phyloP scores from a whole-genome alignment of 2,888 invertebrate species.

The Tineola bisselliella region DNA sequence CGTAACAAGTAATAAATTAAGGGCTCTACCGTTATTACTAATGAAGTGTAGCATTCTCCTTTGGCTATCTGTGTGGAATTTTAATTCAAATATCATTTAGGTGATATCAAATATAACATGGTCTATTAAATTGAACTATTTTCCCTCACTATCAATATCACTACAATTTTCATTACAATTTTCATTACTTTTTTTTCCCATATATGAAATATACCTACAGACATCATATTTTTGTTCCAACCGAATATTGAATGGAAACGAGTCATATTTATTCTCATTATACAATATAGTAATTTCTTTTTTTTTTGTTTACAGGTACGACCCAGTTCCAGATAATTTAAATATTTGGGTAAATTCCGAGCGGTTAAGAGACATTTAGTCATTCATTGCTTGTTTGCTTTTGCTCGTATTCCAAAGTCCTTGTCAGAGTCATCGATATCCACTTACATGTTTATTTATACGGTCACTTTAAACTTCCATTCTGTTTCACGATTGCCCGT shows the following conservation, averaged over 20 bases:
- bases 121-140: too few relatives aligned
- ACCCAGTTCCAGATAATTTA: too few relatives aligned
- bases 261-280: too few relatives aligned
- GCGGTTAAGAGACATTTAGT: too few relatives aligned
- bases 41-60: background rate
- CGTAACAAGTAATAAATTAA: slow-evolving; percentile 10
- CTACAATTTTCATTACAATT: too few relatives aligned
- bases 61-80: background rate
- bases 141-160: too few relatives aligned
- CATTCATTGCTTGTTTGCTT: background rate
- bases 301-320: background rate
- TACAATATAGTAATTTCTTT: background rate
- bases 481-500: slow-evolving; percentile 5
- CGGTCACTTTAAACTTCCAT: slow-evolving; percentile 1
- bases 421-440: background rate
- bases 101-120: too few relatives aligned
- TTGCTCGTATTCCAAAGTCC: background rate
- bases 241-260: too few relatives aligned
- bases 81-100: background rate
- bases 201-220: too few relatives aligned
- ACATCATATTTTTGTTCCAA: too few relatives aligned
- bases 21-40: background rate
- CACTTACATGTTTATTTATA: background rate
- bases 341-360: too few relatives aligned
- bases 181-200: too few relatives aligned